Evolutionary conservation across 2,113 vertebrate genomes (phyloP), one percentile per base, ranked within the genome.

Genomic region (Irena cyanogastra): DNA sequence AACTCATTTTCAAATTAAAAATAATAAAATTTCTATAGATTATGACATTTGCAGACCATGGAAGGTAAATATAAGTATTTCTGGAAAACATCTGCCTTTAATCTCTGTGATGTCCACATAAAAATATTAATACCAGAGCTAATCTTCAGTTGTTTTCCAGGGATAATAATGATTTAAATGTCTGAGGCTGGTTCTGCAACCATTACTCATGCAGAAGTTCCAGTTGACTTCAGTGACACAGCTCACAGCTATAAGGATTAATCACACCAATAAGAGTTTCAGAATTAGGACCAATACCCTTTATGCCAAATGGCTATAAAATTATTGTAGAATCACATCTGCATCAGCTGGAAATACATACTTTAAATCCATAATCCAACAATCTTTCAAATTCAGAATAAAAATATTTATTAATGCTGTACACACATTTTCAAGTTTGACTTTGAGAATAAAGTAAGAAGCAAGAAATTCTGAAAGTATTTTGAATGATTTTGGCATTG

Each of bases 11-110:
- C 30, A 77, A 88, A 80, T 23, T 56, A 27, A 85, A 91, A 80
- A 24, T 12, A 61, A 33, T 49, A 79, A 81, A 53, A 79, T 91
- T 64, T 54, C 63, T 52, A 47, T 35, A 53, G 56, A 69, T 86
- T 93, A 90, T 60, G 42, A 64, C 54, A 88, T 89, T 60, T 88
- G 31, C 23, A 72, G 41, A 87, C 44, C 44, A 59, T 35, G 24
- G 41, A 82, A 90, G 77, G 52, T 71, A 68, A 63, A 47, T 56
- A 63, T 80, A 77, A 79, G 35, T 56, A 89, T 49, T 41, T 59
- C 64, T 90, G 41, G 14, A 87, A 69, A 95, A 92, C 83, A 97
- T 89, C 66, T 94, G 79, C 47, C 91, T 93, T 95, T 88, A 74
- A 95, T 94, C 35, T 84, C 16, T 52, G 13, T 37, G 35, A 69